Evolutionary conservation across 2,888 invertebrate species (phyloP), one percentile per base, ranked within the genome.

Genomic region (Dione juno): DNA sequence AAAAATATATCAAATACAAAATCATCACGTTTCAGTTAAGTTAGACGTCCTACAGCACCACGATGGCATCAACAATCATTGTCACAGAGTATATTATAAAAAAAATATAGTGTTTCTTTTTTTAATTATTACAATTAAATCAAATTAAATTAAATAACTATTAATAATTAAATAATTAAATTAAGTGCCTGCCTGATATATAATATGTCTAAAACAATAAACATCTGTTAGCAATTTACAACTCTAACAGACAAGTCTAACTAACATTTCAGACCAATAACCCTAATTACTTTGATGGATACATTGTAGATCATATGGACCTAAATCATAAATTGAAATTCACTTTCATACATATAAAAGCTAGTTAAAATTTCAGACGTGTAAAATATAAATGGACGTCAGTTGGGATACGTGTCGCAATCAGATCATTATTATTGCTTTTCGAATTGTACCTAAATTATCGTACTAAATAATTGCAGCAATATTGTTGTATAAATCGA

Each of bases 331-430:
- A 37, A 58, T 48, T 14, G 19, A 58, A 58, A 67, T 37, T 58
- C 35, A 45, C 1, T 67, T 40, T 67, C 52, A 67, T 48, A 37
- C 13, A 40, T 16, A 48, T 50, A 64, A 50, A 50, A 50, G 50
- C 35, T 37, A 40, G 37, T 50, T 67, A 35, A 58, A 67, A 58
- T 67, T 40, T 48, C 14, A 67, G 48, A 50, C 21, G 45, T 67
- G 54, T 48, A 58, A 67, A 58, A 58, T 58, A 58, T 67, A 58
- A 58, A 67, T 58, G 45, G 41, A 3, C 11, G 57, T 67, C 67
- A 67, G 43, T 48, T 58, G 58, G 67, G 67, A 67, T 58, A 54
- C 43, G 40, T 37, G 58, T 19, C 50, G 40, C 58, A 67, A 67
- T 67, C 67, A 58, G 37, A 67, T 66, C 37, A 57, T 40, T 45